Evolutionary conservation across 1,140 invertebrate species (phyloP).

Genomic region (Drosophila triauraria): DNA sequence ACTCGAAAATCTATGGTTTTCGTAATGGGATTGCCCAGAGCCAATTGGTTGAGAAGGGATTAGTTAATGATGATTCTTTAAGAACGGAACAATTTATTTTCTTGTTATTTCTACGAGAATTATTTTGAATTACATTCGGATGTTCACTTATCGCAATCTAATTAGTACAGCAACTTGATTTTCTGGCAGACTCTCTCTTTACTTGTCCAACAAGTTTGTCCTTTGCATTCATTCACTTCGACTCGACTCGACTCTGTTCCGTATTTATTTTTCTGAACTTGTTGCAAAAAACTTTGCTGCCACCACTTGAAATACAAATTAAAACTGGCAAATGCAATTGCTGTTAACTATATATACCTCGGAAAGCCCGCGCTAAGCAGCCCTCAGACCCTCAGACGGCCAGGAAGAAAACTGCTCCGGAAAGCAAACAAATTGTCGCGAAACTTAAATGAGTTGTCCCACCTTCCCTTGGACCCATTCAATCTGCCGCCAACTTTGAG

Average conservation of each 20-base stretch:
- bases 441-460: constrained; percentile 74
- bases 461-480: constrained; percentile 3
- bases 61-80: too few relatives aligned
- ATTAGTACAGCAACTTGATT: constrained; percentile 32
- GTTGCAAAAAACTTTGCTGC: constrained; percentile 55
- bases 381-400: background rate
- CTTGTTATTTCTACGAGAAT: background rate
- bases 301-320: constrained; percentile 70
- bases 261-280: constrained; percentile 51
- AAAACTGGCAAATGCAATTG: constrained; percentile 74
- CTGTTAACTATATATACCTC: constrained; percentile 65
- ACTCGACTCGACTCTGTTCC: background rate
- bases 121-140: background rate
- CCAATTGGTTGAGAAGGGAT: constrained; percentile 13
- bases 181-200: constrained; percentile 2
- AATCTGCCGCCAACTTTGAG: constrained; percentile 36
- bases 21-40: constrained; percentile 1
- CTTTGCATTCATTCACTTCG: constrained; percentile 24
- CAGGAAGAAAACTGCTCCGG: constrained; percentile 15
- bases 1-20: background rate
- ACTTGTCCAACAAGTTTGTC: constrained; percentile 43
- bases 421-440: constrained; percentile 56
- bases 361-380: constrained; percentile 52
- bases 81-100: too few relatives aligned
- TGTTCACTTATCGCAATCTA: constrained; percentile 40